These are phyloP conservation scores for Agelaius tricolor DNA, from an alignment of 2,113 vertebrate species.

Conservation along the genomic window DNA sequence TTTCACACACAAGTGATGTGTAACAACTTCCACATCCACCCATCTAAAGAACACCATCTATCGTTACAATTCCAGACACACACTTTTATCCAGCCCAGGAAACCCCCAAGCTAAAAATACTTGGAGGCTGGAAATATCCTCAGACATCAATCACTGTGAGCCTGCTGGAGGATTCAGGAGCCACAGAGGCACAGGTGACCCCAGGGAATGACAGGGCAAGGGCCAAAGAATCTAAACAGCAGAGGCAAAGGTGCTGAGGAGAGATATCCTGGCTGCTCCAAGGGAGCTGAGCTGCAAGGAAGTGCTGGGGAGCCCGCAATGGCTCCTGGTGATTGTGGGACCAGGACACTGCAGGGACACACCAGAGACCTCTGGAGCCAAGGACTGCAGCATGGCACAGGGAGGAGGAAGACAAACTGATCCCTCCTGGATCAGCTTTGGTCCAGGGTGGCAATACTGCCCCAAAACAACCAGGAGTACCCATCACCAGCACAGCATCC, in stretches of 20 bases:
- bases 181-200: background rate
- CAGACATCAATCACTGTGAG: background rate
- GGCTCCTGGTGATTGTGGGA: background rate
- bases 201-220: background rate
- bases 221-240: background rate
- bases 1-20: background rate
- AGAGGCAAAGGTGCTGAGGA: background rate
- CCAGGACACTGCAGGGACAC: accelerated
- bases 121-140: background rate
- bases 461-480: background rate
- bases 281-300: background rate
- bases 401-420: background rate
- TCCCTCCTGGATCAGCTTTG: background rate
- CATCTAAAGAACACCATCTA: background rate
- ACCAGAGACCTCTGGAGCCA: background rate
- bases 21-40: background rate
- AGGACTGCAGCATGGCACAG: background rate
- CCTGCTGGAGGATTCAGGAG: background rate
- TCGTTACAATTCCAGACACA: background rate
- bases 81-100: background rate
- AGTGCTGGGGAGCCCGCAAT: accelerated
- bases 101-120: background rate
- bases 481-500: background rate
- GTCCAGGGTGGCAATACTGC: background rate
- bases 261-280: background rate